Conservation (phyloP, 2,888 invertebrate species). For the Leptarthrus brevirostris region DNA sequence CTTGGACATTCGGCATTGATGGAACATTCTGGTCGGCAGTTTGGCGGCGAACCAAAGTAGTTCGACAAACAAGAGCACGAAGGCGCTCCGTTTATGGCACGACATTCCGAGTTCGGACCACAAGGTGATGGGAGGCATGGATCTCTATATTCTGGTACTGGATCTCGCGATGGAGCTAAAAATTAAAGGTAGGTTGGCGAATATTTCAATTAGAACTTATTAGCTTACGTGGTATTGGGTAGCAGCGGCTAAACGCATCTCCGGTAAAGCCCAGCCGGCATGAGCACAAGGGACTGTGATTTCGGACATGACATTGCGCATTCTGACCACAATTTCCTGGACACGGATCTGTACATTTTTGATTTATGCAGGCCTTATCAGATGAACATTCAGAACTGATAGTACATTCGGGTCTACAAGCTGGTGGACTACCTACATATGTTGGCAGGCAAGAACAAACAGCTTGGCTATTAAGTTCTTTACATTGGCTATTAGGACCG, state of each 20-base stretch:
- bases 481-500: conserved; percentile 76
- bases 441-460: conserved; percentile 73
- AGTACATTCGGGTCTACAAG: conserved; percentile 77
- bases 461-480: conserved; percentile 71
- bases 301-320: conserved; percentile 78
- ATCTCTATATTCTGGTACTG: conserved; percentile 59
- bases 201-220: background rate
- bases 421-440: conserved; percentile 74
- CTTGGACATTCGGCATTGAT: conserved; percentile 79
- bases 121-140: conserved; percentile 77
- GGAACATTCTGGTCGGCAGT: conserved; percentile 78
- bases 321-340: conserved; percentile 72
- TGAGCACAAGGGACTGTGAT: conserved; percentile 83
- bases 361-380: conserved; percentile 74
- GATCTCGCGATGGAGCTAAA: conserved; percentile 56
- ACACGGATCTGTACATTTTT: conserved; percentile 76
- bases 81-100: conserved; percentile 70
- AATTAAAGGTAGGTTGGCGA: background rate
- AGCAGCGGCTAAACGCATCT: conserved; percentile 78
- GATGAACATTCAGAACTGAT: conserved; percentile 74
- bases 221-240: conserved; percentile 67
- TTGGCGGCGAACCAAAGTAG: conserved; percentile 76
- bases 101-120: conserved; percentile 74
- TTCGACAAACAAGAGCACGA: conserved; percentile 75
- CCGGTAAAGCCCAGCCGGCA: conserved; percentile 78